A percentile compares a stretch with the other conserved stretches of the same genome.
Conservation (phyloP, 2,113 vertebrate genomes). For the Caretta caretta region DNA sequence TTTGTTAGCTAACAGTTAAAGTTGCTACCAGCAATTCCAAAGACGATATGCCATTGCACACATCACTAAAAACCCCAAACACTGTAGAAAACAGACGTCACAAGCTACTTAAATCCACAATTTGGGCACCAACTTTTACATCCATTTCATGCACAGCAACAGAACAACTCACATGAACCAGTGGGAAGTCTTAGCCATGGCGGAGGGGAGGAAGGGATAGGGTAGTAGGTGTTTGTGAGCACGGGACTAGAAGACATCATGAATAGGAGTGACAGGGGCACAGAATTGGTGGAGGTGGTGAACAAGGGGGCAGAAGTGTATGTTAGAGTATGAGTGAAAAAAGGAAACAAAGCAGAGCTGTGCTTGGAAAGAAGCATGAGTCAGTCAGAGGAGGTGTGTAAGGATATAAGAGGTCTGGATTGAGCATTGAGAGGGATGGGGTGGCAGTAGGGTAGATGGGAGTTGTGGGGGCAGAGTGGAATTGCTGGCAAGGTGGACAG, state of each 20-base stretch:
- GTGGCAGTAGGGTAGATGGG: neutral
- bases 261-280: neutral
- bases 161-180: neutral
- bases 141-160: neutral
- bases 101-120: neutral
- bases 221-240: neutral
- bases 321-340: neutral
- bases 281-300: neutral
- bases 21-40: neutral
- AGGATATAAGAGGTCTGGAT: neutral
- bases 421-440: neutral
- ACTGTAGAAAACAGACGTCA: neutral
- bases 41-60: neutral
- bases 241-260: neutral
- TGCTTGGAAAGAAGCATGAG: neutral
- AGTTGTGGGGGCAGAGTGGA: fast-evolving
- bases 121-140: neutral
- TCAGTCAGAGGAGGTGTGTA: neutral
- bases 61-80: neutral
- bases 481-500: neutral
- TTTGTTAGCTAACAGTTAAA: neutral
- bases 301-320: neutral
- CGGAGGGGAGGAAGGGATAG: neutral
- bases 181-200: fast-evolving
- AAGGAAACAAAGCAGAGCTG: neutral